Conservation (phyloP, 2,113 vertebrate species). For the Phrynosoma platyrhinos region DNA sequence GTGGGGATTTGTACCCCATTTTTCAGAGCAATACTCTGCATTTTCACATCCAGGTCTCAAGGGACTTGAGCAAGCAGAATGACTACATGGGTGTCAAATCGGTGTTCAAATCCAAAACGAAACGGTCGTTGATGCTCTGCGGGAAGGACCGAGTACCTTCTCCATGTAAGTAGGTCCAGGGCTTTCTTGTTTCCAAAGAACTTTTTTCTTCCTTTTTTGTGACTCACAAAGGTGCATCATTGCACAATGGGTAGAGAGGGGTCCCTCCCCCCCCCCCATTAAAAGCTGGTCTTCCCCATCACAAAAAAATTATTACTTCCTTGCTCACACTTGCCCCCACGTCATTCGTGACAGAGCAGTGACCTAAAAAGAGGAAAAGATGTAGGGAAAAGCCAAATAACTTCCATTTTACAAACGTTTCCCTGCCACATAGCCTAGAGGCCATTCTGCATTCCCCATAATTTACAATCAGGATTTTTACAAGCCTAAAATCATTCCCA, state of each 20-base stretch:
- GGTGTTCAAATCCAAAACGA: conserved; percentile 78
- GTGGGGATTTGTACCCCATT: too few relatives aligned
- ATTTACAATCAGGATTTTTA: not conserved
- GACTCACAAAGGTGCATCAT: not conserved
- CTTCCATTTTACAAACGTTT: not conserved
- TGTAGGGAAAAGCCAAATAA: not conserved
- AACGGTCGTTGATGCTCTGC: conserved; percentile 40
- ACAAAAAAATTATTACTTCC: not conserved
- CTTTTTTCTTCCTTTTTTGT: too few relatives aligned
- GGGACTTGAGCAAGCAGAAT: conserved; percentile 62
- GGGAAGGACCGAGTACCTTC: conserved; percentile 59
- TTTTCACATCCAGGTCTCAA: conserved; percentile 67
- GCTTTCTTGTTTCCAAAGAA: not conserved
- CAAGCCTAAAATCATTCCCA: not conserved
- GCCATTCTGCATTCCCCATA: not conserved
- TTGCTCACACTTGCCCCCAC: not conserved
- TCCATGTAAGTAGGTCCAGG: conserved; percentile 61
- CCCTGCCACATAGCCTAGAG: not conserved
- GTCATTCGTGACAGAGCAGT: not conserved
- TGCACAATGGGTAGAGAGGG: not conserved
- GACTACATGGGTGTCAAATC: conserved; percentile 66
- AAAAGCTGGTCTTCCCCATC: not conserved
- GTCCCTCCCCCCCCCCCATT: too few relatives aligned
- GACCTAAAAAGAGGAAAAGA: not conserved
- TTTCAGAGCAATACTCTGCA: not conserved